A percentile compares a stretch with the other conserved stretches of the same genome.
Evolutionary conservation across 2,797 vertebrate genomes (phyloP).

Genomic region (Myripristis murdjan): DNA sequence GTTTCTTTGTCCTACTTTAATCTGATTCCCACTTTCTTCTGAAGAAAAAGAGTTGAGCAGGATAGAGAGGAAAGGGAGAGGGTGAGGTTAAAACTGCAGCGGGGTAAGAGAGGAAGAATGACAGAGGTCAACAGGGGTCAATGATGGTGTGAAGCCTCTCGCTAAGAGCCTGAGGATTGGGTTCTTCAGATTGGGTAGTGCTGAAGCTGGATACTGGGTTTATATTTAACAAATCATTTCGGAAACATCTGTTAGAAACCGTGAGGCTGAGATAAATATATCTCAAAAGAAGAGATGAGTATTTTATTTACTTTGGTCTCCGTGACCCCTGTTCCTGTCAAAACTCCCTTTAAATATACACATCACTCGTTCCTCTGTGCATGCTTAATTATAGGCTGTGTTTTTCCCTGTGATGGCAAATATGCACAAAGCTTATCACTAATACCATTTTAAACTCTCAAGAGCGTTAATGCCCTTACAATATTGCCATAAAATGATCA

Average conservation of each 20-base stretch:
- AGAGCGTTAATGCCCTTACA: conserved; percentile 18
- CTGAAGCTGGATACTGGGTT: conserved; percentile 46
- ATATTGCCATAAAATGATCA: conserved; percentile 7
- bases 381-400: conserved; percentile 49
- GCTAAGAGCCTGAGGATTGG: conserved; percentile 52
- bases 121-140: conserved; percentile 41
- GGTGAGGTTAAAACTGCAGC: conserved; percentile 19
- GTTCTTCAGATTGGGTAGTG: conserved; percentile 39
- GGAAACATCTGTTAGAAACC: no score
- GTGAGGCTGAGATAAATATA: no score
- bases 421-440: conserved; percentile 51
- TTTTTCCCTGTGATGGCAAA: conserved; percentile 14
- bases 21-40: conserved; percentile 59
- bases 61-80: conserved; percentile 38
- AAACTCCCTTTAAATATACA: conserved; percentile 66
- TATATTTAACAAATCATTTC: conserved; percentile 75
- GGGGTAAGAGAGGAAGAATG: conserved; percentile 41
- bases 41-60: conserved; percentile 20
- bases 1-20: conserved; percentile 76
- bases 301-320: conserved; percentile 56
- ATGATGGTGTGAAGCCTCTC: conserved; percentile 38
- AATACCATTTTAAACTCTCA: conserved; percentile 37
- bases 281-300: no score
- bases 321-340: conserved; percentile 35
- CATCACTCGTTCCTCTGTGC: conserved; percentile 27